phyloP scores from a whole-genome alignment of 1,140 invertebrate species.

The Amyelois transitella region DNA sequence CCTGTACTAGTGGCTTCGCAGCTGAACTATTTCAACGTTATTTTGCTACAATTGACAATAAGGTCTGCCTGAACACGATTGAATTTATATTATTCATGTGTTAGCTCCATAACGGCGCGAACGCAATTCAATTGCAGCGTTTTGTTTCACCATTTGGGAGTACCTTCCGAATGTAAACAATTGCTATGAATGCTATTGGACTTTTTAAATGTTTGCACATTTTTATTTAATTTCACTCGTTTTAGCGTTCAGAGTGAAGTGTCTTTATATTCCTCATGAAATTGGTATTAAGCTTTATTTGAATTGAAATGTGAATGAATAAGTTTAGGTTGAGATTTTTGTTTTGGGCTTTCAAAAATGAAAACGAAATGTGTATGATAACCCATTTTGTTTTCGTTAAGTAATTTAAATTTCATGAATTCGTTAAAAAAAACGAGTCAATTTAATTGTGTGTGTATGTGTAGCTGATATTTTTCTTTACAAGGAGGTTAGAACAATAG shows the following conservation, averaged over 20 bases:
- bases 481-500: too few relatives aligned
- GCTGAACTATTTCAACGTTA: neutral
- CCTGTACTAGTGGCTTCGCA: neutral
- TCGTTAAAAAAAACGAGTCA: too few relatives aligned
- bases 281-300: conserved; percentile 4
- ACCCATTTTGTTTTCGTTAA: too few relatives aligned
- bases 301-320: too few relatives aligned
- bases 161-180: neutral
- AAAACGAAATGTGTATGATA: conserved; percentile 10
- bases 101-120: neutral
- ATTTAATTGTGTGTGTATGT: too few relatives aligned
- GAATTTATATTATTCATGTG: neutral
- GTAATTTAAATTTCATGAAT: too few relatives aligned
- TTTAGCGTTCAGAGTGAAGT: neutral
- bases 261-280: neutral
- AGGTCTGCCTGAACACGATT: neutral
- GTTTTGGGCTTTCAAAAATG: neutral
- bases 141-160: neutral
- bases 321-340: too few relatives aligned
- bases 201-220: neutral
- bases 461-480: too few relatives aligned
- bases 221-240: neutral
- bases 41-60: neutral
- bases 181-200: neutral
- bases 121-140: neutral